phyloP scores from a whole-genome alignment of 2,888 invertebrate genomes.

The Phyllotreta striolata region DNA sequence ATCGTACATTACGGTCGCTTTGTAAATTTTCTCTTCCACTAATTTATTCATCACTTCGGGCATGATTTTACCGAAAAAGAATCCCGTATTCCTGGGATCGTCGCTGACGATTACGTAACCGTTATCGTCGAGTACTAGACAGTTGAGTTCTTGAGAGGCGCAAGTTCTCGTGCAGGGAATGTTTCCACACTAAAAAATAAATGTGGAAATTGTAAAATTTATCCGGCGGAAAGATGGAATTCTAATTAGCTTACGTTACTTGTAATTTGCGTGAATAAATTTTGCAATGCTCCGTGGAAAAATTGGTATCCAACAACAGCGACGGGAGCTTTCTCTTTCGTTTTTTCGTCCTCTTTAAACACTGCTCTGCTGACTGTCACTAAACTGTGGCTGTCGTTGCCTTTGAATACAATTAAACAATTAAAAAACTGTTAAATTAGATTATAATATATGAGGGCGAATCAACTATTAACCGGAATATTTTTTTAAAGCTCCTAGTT shows the following conservation, averaged over 20 bases:
- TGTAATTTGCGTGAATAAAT: conserved; percentile 84
- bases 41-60: conserved; percentile 77
- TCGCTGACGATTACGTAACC: conserved; percentile 83
- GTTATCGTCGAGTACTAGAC: conserved; percentile 87
- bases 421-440: no score
- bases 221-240: background rate
- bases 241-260: conserved; percentile 66
- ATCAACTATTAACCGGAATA: no score
- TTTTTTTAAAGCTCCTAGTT: no score
- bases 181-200: conserved; percentile 46
- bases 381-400: conserved; percentile 66
- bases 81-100: conserved; percentile 72
- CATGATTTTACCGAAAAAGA: conserved; percentile 85
- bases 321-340: conserved; percentile 69
- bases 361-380: conserved; percentile 90
- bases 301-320: conserved; percentile 85
- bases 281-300: conserved; percentile 78
- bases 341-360: conserved; percentile 64
- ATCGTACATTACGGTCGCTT: conserved; percentile 79
- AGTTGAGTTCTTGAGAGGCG: conserved; percentile 75
- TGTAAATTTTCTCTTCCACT: conserved; percentile 80
- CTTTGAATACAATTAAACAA: conserved; percentile 41
- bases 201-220: background rate
- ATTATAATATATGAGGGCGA: no score
- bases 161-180: conserved; percentile 66